Conservation (phyloP, 2,888 invertebrate genomes). For the Caenorhabditis sp. region DNA sequence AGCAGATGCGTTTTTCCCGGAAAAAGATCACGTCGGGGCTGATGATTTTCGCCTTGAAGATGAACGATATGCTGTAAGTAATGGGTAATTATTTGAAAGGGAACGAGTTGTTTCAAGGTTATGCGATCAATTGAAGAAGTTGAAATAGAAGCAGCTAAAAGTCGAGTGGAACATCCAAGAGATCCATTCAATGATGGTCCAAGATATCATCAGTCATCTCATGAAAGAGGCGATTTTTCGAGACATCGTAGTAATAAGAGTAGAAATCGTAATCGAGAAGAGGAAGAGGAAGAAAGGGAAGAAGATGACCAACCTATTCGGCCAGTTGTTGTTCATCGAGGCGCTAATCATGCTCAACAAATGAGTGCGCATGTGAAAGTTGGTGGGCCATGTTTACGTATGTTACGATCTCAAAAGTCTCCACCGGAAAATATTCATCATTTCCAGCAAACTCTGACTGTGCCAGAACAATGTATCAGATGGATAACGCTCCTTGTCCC, state of each 20-base stretch:
- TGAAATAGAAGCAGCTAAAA: constrained; percentile 39
- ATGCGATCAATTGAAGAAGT: constrained; percentile 53
- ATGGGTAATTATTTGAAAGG: background rate
- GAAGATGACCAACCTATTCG: constrained; percentile 23
- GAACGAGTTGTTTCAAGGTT: constrained; percentile 29
- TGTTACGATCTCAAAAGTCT: background rate
- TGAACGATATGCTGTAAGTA: constrained; percentile 45
- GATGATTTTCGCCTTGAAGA: constrained; percentile 30
- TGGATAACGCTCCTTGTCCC: constrained; percentile 54
- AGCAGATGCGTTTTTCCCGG: constrained; percentile 47
- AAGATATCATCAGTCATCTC: constrained; percentile 34
- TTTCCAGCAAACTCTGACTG: constrained; percentile 41
- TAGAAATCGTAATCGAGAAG: background rate
- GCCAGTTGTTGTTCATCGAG: constrained; percentile 27
- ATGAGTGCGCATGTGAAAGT: constrained; percentile 26
- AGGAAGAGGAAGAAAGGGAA: background rate
- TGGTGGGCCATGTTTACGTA: constrained; percentile 32
- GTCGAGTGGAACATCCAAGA: constrained; percentile 29
- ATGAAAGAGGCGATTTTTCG: constrained; percentile 13
- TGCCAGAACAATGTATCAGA: constrained; percentile 24
- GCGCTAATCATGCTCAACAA: constrained; percentile 33
- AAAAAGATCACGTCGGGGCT: constrained; percentile 35
- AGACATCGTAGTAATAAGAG: background rate
- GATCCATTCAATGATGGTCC: constrained; percentile 47
- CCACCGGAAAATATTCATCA: background rate